These are phyloP conservation scores for Chironomus tentans DNA, from an alignment of 2,888 invertebrate species.

Conservation along the genomic window DNA sequence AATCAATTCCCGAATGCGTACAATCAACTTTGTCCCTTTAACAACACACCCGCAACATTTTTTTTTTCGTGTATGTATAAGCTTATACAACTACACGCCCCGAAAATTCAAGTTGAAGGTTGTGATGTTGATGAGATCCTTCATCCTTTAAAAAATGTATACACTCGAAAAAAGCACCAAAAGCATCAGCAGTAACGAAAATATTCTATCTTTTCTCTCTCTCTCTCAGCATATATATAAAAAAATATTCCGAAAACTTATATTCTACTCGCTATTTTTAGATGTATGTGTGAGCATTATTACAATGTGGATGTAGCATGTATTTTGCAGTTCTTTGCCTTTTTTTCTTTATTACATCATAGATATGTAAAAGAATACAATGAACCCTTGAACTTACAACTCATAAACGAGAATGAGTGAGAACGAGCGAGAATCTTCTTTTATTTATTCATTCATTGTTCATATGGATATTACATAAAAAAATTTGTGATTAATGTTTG, in stretches of 20 bases:
- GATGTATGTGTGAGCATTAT: background rate
- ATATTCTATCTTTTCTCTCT: background rate
- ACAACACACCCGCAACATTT: background rate
- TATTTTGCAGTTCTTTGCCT: conserved; percentile 4
- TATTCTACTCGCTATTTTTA: background rate
- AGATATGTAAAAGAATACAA: background rate
- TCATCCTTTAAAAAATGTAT: background rate
- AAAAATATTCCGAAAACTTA: no score
- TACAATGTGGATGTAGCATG: background rate
- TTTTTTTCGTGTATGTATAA: background rate
- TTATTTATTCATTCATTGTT: no score
- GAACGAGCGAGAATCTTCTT: background rate
- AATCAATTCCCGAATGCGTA: conserved; percentile 21
- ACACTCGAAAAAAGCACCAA: background rate
- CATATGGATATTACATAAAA: no score
- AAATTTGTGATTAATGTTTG: no score
- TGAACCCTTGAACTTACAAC: conserved; percentile 3
- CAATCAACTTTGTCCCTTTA: conserved; percentile 9
- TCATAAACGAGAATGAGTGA: background rate
- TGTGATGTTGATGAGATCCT: conserved; percentile 15
- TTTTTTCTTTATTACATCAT: background rate
- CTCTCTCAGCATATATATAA: no score
- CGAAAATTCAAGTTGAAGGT: conserved; percentile 25
- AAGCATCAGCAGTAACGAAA: background rate
- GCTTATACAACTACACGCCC: no score